Conservation (phyloP, 2,888 invertebrate genomes). For the Syritta pipiens region DNA sequence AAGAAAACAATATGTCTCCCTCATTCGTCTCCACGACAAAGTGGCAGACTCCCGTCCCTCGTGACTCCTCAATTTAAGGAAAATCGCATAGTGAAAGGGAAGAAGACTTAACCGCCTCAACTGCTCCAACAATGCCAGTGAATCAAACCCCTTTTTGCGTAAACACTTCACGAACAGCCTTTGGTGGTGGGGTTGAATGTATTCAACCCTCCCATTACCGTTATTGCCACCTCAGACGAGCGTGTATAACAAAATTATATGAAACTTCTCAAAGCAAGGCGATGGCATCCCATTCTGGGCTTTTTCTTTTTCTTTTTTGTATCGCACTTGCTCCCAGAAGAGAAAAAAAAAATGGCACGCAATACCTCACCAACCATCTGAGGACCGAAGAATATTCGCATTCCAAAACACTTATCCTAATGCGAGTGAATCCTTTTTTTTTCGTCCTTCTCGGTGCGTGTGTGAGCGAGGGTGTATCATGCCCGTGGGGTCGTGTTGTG, state of each 20-base stretch:
- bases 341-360: neutral
- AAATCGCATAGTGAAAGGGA: no score
- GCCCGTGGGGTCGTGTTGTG: no score
- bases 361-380: neutral
- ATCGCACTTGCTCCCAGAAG: no score
- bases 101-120: no score
- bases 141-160: no score
- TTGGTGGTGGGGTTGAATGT: slow-evolving; percentile 5
- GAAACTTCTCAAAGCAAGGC: neutral
- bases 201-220: slow-evolving; percentile 18
- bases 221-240: slow-evolving; percentile 5
- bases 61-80: no score
- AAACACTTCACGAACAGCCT: no score
- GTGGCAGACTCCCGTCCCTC: no score
- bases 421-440: slow-evolving; percentile 1
- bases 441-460: neutral
- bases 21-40: no score
- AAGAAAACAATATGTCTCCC: no score
- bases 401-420: slow-evolving; percentile 23
- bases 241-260: neutral
- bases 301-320: no score
- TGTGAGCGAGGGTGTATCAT: neutral
- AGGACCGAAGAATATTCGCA: neutral
- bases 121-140: no score
- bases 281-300: neutral